Evolutionary conservation across 2,888 invertebrate species (phyloP), one percentile per base, ranked within the genome.

Genomic region (Polymixis flavicincta): DNA sequence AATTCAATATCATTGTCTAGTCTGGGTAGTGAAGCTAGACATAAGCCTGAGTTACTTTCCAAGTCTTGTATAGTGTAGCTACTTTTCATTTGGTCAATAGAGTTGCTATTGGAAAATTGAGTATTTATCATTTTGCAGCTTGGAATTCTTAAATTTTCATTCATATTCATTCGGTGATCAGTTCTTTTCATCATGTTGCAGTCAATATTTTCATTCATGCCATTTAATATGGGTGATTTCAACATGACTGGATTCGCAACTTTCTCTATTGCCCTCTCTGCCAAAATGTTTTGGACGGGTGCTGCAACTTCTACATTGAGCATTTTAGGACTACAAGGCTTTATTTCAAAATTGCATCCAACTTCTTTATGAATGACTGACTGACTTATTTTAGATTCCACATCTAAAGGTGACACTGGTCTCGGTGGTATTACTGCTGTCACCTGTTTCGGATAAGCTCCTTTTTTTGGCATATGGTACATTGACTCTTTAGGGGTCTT

Each of bases 291-390:
- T 88, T 94, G 94, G 48, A 93, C 90, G 57, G 95, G 94, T 77
- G 96, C 90, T 55, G 96, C 95, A 72, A 94, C 86, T 90, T 96
- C 95, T 42, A 94, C 95, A 93, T 95, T 96, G 82, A 96, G 88
- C 94, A 96, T 95, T 93, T 95, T 94, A 71, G 96, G 96, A 90
- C 96, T 96, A 85, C 96, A 96, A 45, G 96, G 96, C 82, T 94
- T 96, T 79, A 96, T 96, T 92, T 96, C 96, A 92, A 96, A 96
- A 89, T 96, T 97, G 87, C 96, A 96, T 48, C 96, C 96, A 69
- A 96, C 96, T 88, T 97, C 96, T 91, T 97, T 97, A 84, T 96
- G 96, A 82, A 97, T 97, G 42, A 97, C 94, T 19, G 96, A 97
- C 83, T 97, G 96, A 86, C 96, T 97, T 86, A 97, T 97, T 92